Conservation (phyloP, 2,797 vertebrate species). For the Peromyscus eremicus region DNA sequence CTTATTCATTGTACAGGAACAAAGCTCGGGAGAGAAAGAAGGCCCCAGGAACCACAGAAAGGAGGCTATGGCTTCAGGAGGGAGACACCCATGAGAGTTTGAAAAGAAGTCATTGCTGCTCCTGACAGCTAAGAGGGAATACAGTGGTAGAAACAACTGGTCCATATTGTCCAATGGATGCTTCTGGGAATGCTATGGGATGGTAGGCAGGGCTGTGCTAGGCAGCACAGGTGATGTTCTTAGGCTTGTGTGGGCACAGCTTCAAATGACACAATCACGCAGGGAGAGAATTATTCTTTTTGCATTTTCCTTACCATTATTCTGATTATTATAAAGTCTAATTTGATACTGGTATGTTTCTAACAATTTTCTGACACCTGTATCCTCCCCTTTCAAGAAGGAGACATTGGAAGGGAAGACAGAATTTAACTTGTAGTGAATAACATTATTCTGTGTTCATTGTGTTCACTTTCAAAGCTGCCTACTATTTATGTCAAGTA, state of each 20-base stretch:
- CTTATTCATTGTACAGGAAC: neutral
- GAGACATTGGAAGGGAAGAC: neutral
- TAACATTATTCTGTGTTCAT: neutral
- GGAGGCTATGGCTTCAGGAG: neutral
- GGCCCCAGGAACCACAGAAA: neutral
- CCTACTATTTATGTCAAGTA: conserved; percentile 31
- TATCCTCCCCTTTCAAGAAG: conserved; percentile 44
- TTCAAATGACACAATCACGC: conserved; percentile 24
- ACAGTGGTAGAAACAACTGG: neutral
- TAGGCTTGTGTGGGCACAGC: neutral
- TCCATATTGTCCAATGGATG: neutral
- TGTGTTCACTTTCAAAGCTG: conserved; percentile 38
- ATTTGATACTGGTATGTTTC: conserved; percentile 50
- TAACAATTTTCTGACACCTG: conserved; percentile 11
- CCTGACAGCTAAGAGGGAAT: neutral
- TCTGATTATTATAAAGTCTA: conserved; percentile 39
- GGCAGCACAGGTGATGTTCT: neutral
- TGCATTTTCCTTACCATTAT: neutral
- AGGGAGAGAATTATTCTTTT: conserved; percentile 9
- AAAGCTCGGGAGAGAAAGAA: neutral
- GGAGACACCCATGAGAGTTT: neutral
- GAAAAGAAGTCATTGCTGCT: neutral
- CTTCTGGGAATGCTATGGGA: neutral
- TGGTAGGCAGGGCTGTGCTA: neutral
- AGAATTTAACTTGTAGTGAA: conserved; percentile 37